Base-by-base conservation (phyloP, 2,888 invertebrate genomes). In the Pharmacophagus antenor region DNA sequence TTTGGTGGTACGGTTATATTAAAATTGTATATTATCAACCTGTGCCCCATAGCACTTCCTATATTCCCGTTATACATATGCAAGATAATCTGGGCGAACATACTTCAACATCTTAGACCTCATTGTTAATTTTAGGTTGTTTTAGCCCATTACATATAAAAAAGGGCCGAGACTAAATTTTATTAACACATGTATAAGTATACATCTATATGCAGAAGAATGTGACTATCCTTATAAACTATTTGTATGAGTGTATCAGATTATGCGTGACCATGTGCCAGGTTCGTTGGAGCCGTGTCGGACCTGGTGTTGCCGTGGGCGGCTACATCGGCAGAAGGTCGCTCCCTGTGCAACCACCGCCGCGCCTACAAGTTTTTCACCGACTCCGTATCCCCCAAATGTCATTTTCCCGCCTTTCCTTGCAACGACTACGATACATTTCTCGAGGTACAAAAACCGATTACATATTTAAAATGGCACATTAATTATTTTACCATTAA, bases 341-440 rank as follows among this genome's bases (percentile, higher is more conserved):
- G 97, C 48, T 97, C 96, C 42, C 85, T 98, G 64, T 98, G 98
- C 86, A 98, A 98, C 82, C 98, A 98, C 80, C 92, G 98, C 2
- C 92, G 98, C 42, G 98, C 98, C 0, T 97, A 98, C 87, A 96
- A 97, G 77, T 96, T 98, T 82, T 98, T 98, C 85, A 97, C 97
- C 1, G 98, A 98, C 81, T 97, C 97, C 0, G 96, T 98, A 25
- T 96, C 96, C 20, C 96, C 97, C 0, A 93, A 95, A 67, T 98
- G 98, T 77, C 95, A 95, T 73, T 98, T 98, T 80, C 97, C 96
- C 0, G 96, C 98, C 0, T 98, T 97, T 77, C 94, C 96, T 0
- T 98, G 98, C 75, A 93, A 94, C 23, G 92, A 94, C 63, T 97
- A 96, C 81, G 97, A 98, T 63, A 94, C 95, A 62, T 97, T 97